A percentile compares a stretch with the other conserved stretches of the same genome.
Evolutionary conservation across 2,888 invertebrate species (phyloP).

Genomic region (Drosophila mimica): DNA sequence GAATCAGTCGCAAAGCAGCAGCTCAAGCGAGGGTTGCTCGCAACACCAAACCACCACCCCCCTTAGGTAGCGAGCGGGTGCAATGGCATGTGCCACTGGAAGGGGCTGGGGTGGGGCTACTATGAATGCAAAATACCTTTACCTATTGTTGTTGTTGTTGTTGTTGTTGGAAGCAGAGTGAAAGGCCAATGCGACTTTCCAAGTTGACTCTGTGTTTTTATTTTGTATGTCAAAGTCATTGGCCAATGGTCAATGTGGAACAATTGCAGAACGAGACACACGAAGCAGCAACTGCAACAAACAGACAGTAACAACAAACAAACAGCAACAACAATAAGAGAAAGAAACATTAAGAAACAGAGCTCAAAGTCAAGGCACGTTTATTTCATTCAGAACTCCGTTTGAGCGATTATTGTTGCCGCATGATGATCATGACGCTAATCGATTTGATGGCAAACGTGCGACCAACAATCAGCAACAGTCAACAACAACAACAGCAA

Average conservation of each 20-base stretch:
- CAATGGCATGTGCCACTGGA: constrained; percentile 44
- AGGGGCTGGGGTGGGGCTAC: background rate
- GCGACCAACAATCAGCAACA: constrained; percentile 21
- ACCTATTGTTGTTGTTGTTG: constrained; percentile 1
- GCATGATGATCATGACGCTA: constrained; percentile 55
- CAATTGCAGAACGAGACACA: constrained; percentile 62
- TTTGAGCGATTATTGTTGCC: constrained; percentile 33
- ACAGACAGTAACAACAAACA: background rate
- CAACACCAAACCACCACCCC: background rate
- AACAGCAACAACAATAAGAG: background rate
- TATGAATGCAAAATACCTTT: constrained; percentile 42
- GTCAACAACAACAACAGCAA: constrained; percentile 6
- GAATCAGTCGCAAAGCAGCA: constrained; percentile 22
- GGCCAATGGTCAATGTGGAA: constrained; percentile 67
- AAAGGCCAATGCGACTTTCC: constrained; percentile 59
- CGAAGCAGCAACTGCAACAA: constrained; percentile 12
- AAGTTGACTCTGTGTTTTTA: constrained; percentile 20
- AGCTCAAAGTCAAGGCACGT: constrained; percentile 38
- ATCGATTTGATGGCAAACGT: constrained; percentile 76
- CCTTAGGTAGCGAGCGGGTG: constrained; percentile 11
- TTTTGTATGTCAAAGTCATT: constrained; percentile 76
- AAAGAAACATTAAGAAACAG: background rate
- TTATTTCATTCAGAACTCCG: constrained; percentile 30
- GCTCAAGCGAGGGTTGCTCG: constrained; percentile 12
- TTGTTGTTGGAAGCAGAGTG: constrained; percentile 41